Base-by-base conservation (phyloP, 2,797 vertebrate species). In the Natrix natrix region DNA sequence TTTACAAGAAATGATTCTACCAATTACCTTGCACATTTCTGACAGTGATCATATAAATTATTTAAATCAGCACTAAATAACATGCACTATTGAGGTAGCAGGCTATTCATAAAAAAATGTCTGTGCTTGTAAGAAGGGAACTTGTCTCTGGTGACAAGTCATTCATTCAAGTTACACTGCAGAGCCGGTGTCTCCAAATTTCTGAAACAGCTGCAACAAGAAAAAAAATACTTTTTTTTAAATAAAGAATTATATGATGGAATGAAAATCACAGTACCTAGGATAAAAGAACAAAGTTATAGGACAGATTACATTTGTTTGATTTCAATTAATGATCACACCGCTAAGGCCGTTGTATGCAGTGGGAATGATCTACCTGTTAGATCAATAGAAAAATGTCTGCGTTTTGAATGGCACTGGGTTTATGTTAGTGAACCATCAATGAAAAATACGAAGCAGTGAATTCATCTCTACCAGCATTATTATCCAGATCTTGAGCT, bases 171-270 rank as follows among this genome's bases (percentile, higher is more conserved):
- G 92, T 98, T 97, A 99, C 91, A 99, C 98, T 97, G 98, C 97
- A 2, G 98, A 97, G 94, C 97, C 97, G 95, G 97, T 97, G 88
- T 98, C 97, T 90, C 98, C 97, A 93, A 98, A 86, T 91, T 97
- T 98, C 96, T 74, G 98, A 94, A 98, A 97, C 91, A 98, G 97
- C 98, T 98, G 96, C 6, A 93, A 93, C 4, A 93, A 92, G 78
- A 91, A 95, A 54, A 3, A 60, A 86, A 37, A 37, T 37, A 37
- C 32, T 37, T 37, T 37, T 37, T 37, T 37, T 37, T 1, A 37
- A 37, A 37, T 60, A 6, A 52, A 0, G 28, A 43, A 55, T 43
- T 16, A 66, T 90, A 17, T 0, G 28, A 63, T 55, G 12, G 37
- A 74, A 26, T 7, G 48, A 0, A 0, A 63, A 14, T 17, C 0